Base-by-base conservation (phyloP, 2,888 invertebrate genomes). In the Tetrapedia diversipes region DNA sequence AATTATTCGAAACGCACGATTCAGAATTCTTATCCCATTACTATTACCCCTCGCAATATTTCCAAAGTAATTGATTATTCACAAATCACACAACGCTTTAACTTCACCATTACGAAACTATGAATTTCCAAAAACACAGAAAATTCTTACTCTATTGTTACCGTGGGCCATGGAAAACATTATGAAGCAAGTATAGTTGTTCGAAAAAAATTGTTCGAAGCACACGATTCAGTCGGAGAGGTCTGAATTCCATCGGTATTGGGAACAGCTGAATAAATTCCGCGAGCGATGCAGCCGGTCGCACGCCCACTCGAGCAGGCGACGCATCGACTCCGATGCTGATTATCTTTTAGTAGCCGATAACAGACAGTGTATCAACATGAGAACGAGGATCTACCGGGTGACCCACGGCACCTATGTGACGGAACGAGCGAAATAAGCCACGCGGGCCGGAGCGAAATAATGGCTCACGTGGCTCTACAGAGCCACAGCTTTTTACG, bases 341-440 rank as follows among this genome's bases (percentile, higher is more conserved):
- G 78, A 83, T 82, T 83, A 80, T 83, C 81, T 73, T 80, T 68
- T 69, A 70, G 75, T 61, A 73, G 67, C 63, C 67, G 83, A 82
- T 80, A 83, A 82, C 78, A 72, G n/a, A n/a, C n/a, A n/a, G n/a
- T n/a, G 74, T 77, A 82, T 82, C 81, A 78, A 78, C 69, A 83
- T 78, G 78, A 83, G 81, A 78, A 83, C 72, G 61, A 7, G 34
- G 47, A 69, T 80, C 74, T 78, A 80, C 65, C 68, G 74, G 74
- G 77, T 80, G 77, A 70, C 78, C 75, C 80, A 78, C 80, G 82
- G 69, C 68, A 56, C 41, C 47, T 19, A 32, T 22, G 39, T 53
- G 45, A 57, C 64, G 39, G 24, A 47, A 14, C 22, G n/a, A 47
- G 67, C 61, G 69, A 69, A 27, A 43, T 43, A 34, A 54, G 27